These are phyloP conservation scores for Etheostoma spectabile DNA, from an alignment of 2,113 vertebrate species.

Conservation along the genomic window DNA sequence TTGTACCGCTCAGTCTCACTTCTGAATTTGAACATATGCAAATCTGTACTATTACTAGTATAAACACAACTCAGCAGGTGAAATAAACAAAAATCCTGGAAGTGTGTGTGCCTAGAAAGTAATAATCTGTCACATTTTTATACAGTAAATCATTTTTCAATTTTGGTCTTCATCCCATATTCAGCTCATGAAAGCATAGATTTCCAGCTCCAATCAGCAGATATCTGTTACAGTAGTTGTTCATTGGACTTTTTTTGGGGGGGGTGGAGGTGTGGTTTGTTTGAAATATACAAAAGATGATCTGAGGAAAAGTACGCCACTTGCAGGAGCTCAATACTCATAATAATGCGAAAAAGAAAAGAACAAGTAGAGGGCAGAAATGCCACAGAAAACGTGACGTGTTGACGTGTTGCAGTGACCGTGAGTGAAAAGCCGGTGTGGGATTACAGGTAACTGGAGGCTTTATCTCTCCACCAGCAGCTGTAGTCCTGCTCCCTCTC, in stretches of 20 bases:
- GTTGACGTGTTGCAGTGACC: constrained; percentile 12
- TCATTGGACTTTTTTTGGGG: not conserved
- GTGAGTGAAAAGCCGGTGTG: constrained; percentile 27
- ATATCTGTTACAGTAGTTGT: not conserved
- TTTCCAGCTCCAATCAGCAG: constrained; percentile 1
- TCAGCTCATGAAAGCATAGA: not conserved
- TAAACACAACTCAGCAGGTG: constrained; percentile 1
- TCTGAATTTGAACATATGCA: constrained; percentile 1
- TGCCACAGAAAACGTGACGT: not conserved
- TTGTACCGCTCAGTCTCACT: constrained; percentile 11
- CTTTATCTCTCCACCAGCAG: constrained; percentile 52
- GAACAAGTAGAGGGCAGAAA: not conserved
- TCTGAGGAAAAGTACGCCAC: not conserved
- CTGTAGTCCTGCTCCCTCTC: constrained; percentile 48
- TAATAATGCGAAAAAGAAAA: not conserved
- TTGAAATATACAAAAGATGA: not conserved
- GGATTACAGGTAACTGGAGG: constrained; percentile 60
- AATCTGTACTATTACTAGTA: not conserved
- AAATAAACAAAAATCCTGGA: not conserved
- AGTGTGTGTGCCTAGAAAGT: not conserved
- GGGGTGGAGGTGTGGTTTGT: not conserved
- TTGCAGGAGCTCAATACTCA: constrained; percentile 1
- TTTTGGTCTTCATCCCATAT: not conserved
- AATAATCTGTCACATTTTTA: constrained; percentile 26
- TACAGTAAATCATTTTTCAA: constrained; percentile 5